These are phyloP conservation scores for Malurus alboscapulatus DNA, from an alignment of 2,113 vertebrate species.

Conservation along the genomic window DNA sequence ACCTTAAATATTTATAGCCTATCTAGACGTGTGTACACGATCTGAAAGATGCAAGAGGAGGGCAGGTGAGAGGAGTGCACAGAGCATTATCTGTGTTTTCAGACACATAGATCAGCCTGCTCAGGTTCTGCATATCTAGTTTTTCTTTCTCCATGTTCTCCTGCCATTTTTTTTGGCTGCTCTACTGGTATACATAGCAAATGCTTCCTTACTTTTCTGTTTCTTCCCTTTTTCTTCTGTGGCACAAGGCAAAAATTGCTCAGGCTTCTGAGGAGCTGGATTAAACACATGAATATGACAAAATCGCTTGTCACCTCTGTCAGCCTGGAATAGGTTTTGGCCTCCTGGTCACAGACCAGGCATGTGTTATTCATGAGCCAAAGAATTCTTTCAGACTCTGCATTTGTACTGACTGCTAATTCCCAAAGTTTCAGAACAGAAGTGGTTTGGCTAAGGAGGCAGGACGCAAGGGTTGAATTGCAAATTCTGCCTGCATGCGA, in stretches of 20 bases:
- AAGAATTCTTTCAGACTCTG: not conserved
- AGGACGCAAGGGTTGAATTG: not conserved
- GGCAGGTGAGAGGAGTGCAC: not conserved
- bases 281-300: conserved; percentile 9
- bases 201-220: not conserved
- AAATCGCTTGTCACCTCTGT: conserved; percentile 16
- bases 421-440: not conserved
- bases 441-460: not conserved
- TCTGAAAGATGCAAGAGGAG: not conserved
- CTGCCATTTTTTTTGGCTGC: not conserved
- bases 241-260: not conserved
- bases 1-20: conserved; percentile 52
- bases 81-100: not conserved
- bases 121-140: not conserved
- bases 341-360: conserved; percentile 11
- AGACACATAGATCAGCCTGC: not conserved
- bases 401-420: conserved; percentile 25
- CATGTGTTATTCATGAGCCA: conserved; percentile 38
- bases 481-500: not conserved
- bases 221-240: not conserved
- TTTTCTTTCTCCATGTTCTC: not conserved
- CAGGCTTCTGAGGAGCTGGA: not conserved
- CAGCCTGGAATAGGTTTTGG: conserved; percentile 4
- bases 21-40: not conserved
- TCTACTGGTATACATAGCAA: not conserved